phyloP scores from a whole-genome alignment of 2,797 vertebrate genomes.

The Sebastes trivittatus region DNA sequence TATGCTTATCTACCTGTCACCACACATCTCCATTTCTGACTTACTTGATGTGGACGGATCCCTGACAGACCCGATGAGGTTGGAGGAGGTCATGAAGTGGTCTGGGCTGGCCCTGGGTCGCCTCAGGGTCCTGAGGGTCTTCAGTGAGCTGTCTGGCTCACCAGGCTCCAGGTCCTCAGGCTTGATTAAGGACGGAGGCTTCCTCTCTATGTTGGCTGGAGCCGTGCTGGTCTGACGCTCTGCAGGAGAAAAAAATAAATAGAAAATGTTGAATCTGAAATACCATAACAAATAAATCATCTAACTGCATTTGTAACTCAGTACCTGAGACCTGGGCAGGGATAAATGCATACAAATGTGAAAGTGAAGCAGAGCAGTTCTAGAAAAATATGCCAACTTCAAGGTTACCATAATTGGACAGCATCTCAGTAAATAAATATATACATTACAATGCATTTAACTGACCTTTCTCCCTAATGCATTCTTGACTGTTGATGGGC shows the following conservation, averaged over 20 bases:
- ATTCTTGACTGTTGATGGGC: constrained; percentile 77
- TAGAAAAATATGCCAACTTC: background rate
- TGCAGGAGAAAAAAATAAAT: constrained; percentile 31
- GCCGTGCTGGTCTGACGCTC: constrained; percentile 55
- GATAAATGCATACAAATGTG: background rate
- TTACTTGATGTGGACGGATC: constrained; percentile 73
- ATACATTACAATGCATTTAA: background rate
- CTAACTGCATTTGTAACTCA: background rate
- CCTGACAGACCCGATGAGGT: constrained; percentile 77
- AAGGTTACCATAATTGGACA: background rate
- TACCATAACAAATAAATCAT: background rate
- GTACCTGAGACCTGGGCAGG: background rate
- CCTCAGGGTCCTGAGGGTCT: constrained; percentile 74
- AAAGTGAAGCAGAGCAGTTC: background rate
- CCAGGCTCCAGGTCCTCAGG: constrained; percentile 79
- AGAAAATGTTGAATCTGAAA: background rate
- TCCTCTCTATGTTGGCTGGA: constrained; percentile 26
- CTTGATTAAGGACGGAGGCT: constrained; percentile 48
- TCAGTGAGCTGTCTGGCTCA: constrained; percentile 71
- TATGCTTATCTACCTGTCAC: background rate
- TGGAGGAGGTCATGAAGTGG: constrained; percentile 83
- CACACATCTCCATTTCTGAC: constrained; percentile 38
- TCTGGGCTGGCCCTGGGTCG: constrained; percentile 61
- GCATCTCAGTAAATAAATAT: background rate
- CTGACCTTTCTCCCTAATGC: constrained; percentile 77